Base-by-base conservation (phyloP, 2,113 vertebrate genomes). In the Paratilapia polleni region DNA sequence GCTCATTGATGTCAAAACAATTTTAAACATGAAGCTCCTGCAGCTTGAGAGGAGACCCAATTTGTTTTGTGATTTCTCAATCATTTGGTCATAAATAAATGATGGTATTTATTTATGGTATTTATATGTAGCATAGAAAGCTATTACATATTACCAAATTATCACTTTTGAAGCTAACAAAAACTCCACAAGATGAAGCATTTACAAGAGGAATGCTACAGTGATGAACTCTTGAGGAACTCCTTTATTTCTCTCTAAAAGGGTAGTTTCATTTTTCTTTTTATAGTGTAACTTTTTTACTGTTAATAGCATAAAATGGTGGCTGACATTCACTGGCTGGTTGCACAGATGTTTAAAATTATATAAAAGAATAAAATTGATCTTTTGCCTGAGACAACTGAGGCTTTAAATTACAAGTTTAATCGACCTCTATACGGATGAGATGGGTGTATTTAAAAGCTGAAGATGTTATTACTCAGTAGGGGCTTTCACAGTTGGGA, bases 301-400 rank as follows among this genome's bases (percentile, higher is more conserved):
- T 8, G 8, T 26, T 17, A 26, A 19, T 14, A n/a, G 19, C 34
- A 26, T 84, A 22, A 81, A 78, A 64, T 8, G 47, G 34, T 74
- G 73, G 20, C 64, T 24, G 63, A 41, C 36, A 73, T n/a, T 64
- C 52, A 12, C 1, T 15, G 86, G 80, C 34, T 47, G 76, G 63
- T 26, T 49, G 22, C 83, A 60, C 8, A 11, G n/a, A 81, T 64
- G 59, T 83, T 85, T 63, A 54, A 49, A 43, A 63, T 38, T 11
- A 58, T 49, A 75, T 61, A 60, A 83, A 85, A 83, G 5, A 80
- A 47, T 47, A 66, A 74, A 80, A 60, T 82, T 4, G 17, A 66
- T 78, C 47, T 73, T 73, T 54, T 73, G 52, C 60, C 28, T 2
- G 14, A 43, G 12, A 59, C 60, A 73, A 1, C 43, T 31, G 68